These are phyloP conservation scores for Telmatochromis sp. DNA, from an alignment of 2,113 vertebrate species.

Conservation along the genomic window DNA sequence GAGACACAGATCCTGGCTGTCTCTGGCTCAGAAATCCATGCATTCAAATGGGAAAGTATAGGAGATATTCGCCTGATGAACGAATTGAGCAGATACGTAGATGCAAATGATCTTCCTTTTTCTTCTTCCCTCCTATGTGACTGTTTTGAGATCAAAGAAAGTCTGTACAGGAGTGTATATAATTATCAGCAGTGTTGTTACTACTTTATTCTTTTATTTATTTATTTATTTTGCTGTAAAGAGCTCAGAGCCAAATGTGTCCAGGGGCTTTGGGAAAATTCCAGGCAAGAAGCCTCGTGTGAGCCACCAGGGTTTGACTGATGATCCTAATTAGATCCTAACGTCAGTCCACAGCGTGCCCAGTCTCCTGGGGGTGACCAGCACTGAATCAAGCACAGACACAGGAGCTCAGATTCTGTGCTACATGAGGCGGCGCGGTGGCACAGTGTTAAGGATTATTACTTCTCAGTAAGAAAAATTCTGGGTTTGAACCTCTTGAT, in stretches of 20 bases:
- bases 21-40: not conserved
- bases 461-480: not conserved
- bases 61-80: not conserved
- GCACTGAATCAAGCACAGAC: not conserved
- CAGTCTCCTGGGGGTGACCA: not conserved
- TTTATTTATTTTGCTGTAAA: not conserved
- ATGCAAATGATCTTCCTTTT: not conserved
- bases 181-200: not conserved
- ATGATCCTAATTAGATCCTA: not conserved
- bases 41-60: not conserved
- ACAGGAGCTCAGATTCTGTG: not conserved
- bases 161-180: not conserved
- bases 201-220: not conserved
- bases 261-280: not conserved
- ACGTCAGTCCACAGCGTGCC: not conserved
- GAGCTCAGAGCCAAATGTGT: not conserved
- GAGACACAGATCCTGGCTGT: not conserved
- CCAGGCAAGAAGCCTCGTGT: not conserved
- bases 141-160: not conserved
- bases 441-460: not conserved
- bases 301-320: not conserved
- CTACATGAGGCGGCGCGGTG: fast-evolving
- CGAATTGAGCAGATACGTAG: fast-evolving
- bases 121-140: not conserved
- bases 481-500: not conserved